phyloP scores from a whole-genome alignment of 1,140 invertebrate species.

The Monomorium pharaonis region DNA sequence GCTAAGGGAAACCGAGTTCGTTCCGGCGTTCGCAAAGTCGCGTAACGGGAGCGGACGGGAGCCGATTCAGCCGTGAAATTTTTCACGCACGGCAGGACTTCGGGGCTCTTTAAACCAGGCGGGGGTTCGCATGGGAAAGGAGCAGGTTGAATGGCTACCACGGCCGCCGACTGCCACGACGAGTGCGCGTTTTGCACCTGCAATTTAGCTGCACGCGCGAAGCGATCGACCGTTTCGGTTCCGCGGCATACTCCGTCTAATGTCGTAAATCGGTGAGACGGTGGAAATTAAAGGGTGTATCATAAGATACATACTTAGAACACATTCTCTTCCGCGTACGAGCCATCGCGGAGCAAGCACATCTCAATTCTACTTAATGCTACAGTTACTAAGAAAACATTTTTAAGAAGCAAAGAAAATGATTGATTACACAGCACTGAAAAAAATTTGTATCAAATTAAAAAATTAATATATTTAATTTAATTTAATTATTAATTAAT shows the following conservation, averaged over 20 bases:
- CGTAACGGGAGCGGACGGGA: conserved; percentile 50
- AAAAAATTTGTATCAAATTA: no score
- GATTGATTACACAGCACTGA: no score
- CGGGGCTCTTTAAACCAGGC: conserved; percentile 33
- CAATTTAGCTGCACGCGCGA: conserved; percentile 49
- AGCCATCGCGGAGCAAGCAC: not conserved
- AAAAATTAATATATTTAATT: no score
- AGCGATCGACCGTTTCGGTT: conserved; percentile 47
- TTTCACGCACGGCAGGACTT: conserved; percentile 50
- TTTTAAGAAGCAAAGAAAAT: no score
- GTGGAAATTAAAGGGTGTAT: not conserved
- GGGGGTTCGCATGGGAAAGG: conserved; percentile 41
- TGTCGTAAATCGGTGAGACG: conserved; percentile 18
- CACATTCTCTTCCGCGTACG: not conserved
- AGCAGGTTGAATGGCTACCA: conserved; percentile 43
- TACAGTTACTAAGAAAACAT: no score
- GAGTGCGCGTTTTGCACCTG: conserved; percentile 21
- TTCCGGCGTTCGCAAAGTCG: conserved; percentile 29
- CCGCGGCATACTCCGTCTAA: conserved; percentile 16
- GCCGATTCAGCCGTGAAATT: conserved; percentile 53
- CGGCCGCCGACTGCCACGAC: conserved; percentile 1
- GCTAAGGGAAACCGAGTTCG: conserved; percentile 38
- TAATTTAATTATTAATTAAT: no score
- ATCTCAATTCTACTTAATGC: not conserved
- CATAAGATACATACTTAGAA: not conserved